Conservation (phyloP, 2,888 invertebrate genomes). For the Molanna angustata region DNA sequence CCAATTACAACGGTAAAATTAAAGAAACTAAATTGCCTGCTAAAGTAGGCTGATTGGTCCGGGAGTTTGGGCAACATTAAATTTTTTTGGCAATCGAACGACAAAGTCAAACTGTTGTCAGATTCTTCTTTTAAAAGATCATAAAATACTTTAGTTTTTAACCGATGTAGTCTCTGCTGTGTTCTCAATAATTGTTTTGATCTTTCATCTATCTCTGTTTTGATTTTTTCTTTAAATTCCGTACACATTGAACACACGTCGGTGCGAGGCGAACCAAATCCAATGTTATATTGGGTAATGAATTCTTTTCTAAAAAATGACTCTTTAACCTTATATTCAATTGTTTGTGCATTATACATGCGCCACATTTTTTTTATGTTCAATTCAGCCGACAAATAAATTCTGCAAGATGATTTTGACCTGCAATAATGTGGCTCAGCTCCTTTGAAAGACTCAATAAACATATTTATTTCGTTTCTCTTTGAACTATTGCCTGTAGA, state of each 20-base stretch:
- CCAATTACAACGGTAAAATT: slow-evolving; percentile 35
- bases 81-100: slow-evolving; percentile 38
- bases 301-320: slow-evolving; percentile 30
- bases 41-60: slow-evolving; percentile 36
- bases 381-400: too few species aligned
- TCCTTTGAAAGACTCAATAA: too few species aligned
- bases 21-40: slow-evolving; percentile 34
- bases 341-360: too few species aligned
- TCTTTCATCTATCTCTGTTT: slow-evolving; percentile 9
- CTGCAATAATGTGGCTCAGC: too few species aligned
- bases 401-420: too few species aligned
- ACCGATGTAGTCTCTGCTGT: slow-evolving; percentile 31
- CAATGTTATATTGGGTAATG: slow-evolving; percentile 27
- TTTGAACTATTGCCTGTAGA: too few species aligned
- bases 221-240: slow-evolving; percentile 11
- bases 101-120: slow-evolving; percentile 31
- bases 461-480: too few species aligned
- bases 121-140: slow-evolving; percentile 27
- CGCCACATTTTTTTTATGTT: too few species aligned
- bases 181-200: slow-evolving; percentile 17
- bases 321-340: too few species aligned
- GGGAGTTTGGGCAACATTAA: slow-evolving; percentile 34
- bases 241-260: slow-evolving; percentile 31
- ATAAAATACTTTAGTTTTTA: slow-evolving; percentile 34
- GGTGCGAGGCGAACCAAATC: slow-evolving; percentile 28